phyloP scores from a whole-genome alignment of 2,113 vertebrate genomes.

The Origma solitaria region DNA sequence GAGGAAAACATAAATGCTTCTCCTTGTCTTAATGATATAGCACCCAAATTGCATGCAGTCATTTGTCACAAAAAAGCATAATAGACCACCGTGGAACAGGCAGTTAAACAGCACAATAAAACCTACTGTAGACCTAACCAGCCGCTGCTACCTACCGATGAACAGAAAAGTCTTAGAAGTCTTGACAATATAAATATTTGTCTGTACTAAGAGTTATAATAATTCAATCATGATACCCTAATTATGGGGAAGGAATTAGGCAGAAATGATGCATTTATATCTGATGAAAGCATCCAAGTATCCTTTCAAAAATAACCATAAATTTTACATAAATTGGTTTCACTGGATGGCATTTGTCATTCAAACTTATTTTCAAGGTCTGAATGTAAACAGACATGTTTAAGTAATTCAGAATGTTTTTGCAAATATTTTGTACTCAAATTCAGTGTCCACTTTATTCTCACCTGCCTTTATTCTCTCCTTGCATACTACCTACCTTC shows the following conservation, averaged over 20 bases:
- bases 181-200: constrained; percentile 24
- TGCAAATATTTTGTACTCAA: background rate
- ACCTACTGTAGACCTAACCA: background rate
- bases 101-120: constrained; percentile 26
- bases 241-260: background rate
- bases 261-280: background rate
- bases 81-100: constrained; percentile 13
- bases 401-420: background rate
- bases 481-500: background rate
- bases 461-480: background rate
- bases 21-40: constrained; percentile 51
- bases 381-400: background rate
- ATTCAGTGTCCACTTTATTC: background rate
- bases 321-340: background rate
- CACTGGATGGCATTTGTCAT: background rate
- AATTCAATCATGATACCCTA: background rate
- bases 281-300: background rate
- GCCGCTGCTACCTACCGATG: background rate
- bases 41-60: background rate
- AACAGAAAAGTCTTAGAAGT: constrained; percentile 20
- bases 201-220: background rate
- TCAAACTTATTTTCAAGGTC: background rate
- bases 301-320: background rate
- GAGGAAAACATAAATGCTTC: constrained; percentile 28
- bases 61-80: constrained; percentile 29